These are phyloP conservation scores for Antennarius striatus DNA, from an alignment of 2,113 vertebrate genomes.

Conservation along the genomic window DNA sequence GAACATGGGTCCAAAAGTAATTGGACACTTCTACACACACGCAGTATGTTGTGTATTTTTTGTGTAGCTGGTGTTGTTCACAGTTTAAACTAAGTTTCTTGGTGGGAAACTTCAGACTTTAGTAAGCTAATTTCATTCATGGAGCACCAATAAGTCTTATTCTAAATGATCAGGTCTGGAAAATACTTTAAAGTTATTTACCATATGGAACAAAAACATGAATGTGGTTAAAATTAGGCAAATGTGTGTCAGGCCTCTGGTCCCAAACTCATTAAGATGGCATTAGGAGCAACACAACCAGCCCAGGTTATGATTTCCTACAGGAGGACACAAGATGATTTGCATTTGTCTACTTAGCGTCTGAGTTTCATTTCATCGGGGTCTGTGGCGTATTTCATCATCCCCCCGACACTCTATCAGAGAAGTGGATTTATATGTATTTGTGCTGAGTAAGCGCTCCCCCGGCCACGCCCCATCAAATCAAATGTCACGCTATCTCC, in stretches of 20 bases:
- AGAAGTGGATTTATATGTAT: conserved; percentile 73
- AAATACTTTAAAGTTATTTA: too few species aligned
- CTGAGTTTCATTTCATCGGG: conserved; percentile 7
- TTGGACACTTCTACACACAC: too few species aligned
- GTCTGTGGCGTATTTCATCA: conserved; percentile 56
- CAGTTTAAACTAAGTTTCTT: too few species aligned
- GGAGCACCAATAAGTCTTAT: too few species aligned
- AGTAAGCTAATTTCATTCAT: too few species aligned
- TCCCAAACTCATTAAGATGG: background rate
- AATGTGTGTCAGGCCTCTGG: background rate
- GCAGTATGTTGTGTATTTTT: too few species aligned
- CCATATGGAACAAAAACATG: too few species aligned
- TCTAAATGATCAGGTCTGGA: too few species aligned
- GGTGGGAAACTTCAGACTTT: too few species aligned
- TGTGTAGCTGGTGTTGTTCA: too few species aligned
- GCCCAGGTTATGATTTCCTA: background rate
- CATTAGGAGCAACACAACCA: background rate
- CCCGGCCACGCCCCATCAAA: conserved; percentile 54
- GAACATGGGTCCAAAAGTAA: too few species aligned
- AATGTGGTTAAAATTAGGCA: background rate
- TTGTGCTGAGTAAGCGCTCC: conserved; percentile 54
- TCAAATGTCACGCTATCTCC: conserved; percentile 76
- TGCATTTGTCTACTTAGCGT: conserved; percentile 2
- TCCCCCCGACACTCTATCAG: conserved; percentile 28
- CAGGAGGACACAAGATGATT: background rate